These are phyloP conservation scores for Channa maculata DNA, from an alignment of 2,113 vertebrate genomes.

Conservation along the genomic window DNA sequence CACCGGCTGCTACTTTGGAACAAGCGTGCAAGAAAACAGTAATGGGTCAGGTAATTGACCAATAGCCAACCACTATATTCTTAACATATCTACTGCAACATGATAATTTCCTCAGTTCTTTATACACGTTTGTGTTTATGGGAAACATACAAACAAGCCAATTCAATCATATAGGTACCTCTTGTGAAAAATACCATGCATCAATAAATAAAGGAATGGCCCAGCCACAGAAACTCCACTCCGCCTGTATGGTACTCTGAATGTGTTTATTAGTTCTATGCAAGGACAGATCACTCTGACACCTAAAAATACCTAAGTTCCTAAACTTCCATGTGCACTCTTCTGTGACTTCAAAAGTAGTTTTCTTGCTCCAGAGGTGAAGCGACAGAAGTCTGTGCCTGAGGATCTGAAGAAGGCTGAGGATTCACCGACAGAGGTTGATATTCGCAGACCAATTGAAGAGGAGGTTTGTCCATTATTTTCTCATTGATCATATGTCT, in stretches of 20 bases:
- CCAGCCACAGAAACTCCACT: neutral
- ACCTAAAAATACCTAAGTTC: too few species aligned
- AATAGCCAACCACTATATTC: neutral
- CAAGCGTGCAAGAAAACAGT: too few species aligned
- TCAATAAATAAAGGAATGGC: too few species aligned
- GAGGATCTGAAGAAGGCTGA: slow-evolving; percentile 92
- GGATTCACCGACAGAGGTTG: slow-evolving; percentile 89
- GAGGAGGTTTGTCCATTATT: slow-evolving; percentile 92
- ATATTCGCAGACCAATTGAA: slow-evolving; percentile 90
- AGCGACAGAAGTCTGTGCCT: slow-evolving; percentile 94
- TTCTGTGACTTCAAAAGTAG: slow-evolving; percentile 2
- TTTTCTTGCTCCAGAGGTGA: slow-evolving; percentile 89
- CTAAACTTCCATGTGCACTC: neutral
- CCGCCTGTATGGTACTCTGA: neutral
- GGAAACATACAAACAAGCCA: neutral
- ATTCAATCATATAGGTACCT: too few species aligned
- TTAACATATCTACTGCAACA: neutral
- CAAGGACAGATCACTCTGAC: neutral
- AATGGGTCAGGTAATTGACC: neutral
- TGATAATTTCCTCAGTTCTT: too few species aligned
- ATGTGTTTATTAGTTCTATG: neutral
- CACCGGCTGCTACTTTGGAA: too few species aligned
- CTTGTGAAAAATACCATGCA: too few species aligned
- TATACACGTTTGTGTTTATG: neutral
- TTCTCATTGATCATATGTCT: neutral